Evolutionary conservation across 2,888 invertebrate species (phyloP), one percentile per base, ranked within the genome.

Genomic region (Acronicta aceris): DNA sequence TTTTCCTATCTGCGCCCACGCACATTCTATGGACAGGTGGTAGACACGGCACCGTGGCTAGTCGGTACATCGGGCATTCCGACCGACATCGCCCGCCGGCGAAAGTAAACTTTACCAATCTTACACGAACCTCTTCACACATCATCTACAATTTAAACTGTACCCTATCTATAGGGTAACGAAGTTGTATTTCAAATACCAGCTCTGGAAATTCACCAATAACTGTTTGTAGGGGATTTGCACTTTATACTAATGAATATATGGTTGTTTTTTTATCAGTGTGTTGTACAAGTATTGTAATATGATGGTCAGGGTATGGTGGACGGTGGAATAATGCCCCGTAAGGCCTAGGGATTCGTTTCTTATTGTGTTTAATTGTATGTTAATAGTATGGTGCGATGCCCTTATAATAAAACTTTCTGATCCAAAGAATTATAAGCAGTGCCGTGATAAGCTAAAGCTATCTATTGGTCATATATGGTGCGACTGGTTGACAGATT

Each of bases 21-120:
- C 21, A 27, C 82, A 76, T 0, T 89, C 87, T 89, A 64, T 89
- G 89, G 38, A 51, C 56, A 71, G 63, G 67, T 78, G 80, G 84
- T 81, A 86, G 89, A 88, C 88, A 86, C 83, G 84, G 87, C 87
- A 83, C 81, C 81, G 83, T 83, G 87, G 87, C 87, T 87, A 86
- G 89, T 88, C 90, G 87, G 86, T 86, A 85, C 89, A 84, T 89
- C 89, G 84, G 86, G 87, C 91, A 92, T 92, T 92, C 92, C 91
- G 87, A 84, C 85, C 89, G 81, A 89, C 88, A 88, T 88, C 85
- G 84, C 86, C 88, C 85, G 83, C 82, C 71, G 87, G 94, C 92
- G 94, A 93, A 93, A 93, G 93, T 93, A 93, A 91, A 90, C 89
- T 84, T 82, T 87, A 87, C 78, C 82, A 76, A 78, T 78, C 74